Evolutionary conservation across 1,140 invertebrate genomes (phyloP).

Genomic region (Gonioctena quinquepunctata): DNA sequence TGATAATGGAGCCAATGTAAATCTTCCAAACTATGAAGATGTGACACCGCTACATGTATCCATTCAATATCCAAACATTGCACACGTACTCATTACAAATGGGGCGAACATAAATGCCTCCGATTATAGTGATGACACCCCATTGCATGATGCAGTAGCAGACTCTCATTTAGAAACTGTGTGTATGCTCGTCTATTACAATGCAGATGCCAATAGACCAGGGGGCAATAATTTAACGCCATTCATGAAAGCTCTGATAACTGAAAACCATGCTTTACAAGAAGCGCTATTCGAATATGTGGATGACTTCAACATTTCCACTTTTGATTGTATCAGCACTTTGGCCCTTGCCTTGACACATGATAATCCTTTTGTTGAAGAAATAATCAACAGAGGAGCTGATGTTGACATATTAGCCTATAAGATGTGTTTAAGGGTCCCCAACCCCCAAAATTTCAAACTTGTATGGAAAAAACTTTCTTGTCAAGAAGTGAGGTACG

Average conservation of each 20-base stretch:
- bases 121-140: conserved; percentile 30
- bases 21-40: conserved; percentile 25
- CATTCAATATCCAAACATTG: conserved; percentile 21
- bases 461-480: conserved; percentile 27
- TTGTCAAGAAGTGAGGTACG: neutral
- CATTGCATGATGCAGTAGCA: conserved; percentile 27
- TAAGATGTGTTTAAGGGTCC: conserved; percentile 18
- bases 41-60: conserved; percentile 28
- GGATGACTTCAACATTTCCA: conserved; percentile 25
- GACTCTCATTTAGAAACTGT: conserved; percentile 24
- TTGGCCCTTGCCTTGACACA: conserved; percentile 24
- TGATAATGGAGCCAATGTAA: conserved; percentile 22
- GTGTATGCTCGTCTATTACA: conserved; percentile 35
- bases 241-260: conserved; percentile 30
- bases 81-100: conserved; percentile 21
- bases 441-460: conserved; percentile 22
- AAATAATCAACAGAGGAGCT: conserved; percentile 28
- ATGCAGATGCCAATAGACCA: conserved; percentile 28
- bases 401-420: conserved; percentile 13
- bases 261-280: conserved; percentile 16
- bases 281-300: conserved; percentile 29
- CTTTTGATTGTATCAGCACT: conserved; percentile 2
- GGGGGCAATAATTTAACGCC: conserved; percentile 22
- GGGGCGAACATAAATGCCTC: conserved; percentile 27
- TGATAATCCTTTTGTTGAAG: conserved; percentile 11